phyloP scores from a whole-genome alignment of 2,797 vertebrate species.

The Petrocephalus sullivani region DNA sequence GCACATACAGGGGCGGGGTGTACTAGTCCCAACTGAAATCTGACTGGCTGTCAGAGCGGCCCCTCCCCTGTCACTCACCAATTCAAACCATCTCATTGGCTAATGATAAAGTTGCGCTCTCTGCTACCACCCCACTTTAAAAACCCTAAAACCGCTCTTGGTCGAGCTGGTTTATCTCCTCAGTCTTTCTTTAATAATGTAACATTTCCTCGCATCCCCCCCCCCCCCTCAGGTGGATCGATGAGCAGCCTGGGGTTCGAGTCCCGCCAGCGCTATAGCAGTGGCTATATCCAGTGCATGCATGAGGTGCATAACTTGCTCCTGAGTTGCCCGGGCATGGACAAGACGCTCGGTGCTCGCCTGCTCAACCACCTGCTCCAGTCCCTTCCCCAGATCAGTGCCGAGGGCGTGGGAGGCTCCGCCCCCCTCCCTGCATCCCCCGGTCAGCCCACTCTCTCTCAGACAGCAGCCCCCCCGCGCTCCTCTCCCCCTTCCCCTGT shows the following conservation, averaged over 20 bases:
- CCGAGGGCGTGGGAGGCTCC: constrained; percentile 1
- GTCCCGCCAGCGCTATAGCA: constrained; percentile 50
- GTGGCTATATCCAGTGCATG: constrained; percentile 55
- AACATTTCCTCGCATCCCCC: neutral
- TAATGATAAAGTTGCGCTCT: neutral
- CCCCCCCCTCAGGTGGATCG: constrained; percentile 14
- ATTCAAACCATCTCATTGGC: neutral
- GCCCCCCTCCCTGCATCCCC: constrained; percentile 33
- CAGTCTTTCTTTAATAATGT: neutral
- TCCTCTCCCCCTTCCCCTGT: constrained; percentile 22
- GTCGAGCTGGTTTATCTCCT: neutral
- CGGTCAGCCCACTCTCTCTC: constrained; percentile 29
- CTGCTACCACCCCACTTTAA: neutral
- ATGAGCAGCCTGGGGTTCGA: constrained; percentile 39
- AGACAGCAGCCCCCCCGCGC: constrained; percentile 19
- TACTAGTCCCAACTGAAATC: neutral
- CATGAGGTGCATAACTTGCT: constrained; percentile 55
- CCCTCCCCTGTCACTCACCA: neutral
- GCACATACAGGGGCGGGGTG: neutral
- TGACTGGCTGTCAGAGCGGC: neutral
- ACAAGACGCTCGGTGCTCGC: constrained; percentile 48
- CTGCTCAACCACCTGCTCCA: constrained; percentile 54
- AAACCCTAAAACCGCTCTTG: neutral
- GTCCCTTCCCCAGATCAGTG: constrained; percentile 45
- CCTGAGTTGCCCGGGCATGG: constrained; percentile 49